Conservation (phyloP, 2,888 invertebrate genomes). For the Megaustenia siamemsis region DNA sequence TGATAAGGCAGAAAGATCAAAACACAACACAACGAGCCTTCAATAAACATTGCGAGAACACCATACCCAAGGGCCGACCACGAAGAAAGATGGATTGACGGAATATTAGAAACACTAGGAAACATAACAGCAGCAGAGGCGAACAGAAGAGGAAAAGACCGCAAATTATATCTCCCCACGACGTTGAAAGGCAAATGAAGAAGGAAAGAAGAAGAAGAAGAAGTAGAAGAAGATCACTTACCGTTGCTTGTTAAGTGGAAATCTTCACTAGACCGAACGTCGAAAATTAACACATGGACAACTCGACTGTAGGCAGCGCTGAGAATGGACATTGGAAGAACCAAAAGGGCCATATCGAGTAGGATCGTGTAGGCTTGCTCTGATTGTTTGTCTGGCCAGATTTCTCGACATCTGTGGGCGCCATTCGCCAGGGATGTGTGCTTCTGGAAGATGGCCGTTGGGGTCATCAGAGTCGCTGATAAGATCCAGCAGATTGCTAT, state of each 20-base stretch:
- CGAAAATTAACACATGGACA: slow-evolving; percentile 77
- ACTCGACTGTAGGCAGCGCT: slow-evolving; percentile 85
- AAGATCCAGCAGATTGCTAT: slow-evolving; percentile 81
- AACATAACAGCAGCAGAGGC: too few species aligned
- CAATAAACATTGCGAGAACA: too few species aligned
- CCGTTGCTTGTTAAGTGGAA: slow-evolving; percentile 35
- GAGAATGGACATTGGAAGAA: slow-evolving; percentile 89
- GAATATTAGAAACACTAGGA: too few species aligned
- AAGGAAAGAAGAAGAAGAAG: slow-evolving; percentile 44
- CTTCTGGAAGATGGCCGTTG: slow-evolving; percentile 82
- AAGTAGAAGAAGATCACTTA: slow-evolving; percentile 40
- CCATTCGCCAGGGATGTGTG: slow-evolving; percentile 52
- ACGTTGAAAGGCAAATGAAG: too few species aligned
- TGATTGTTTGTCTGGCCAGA: slow-evolving; percentile 78
- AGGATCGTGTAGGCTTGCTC: slow-evolving; percentile 88
- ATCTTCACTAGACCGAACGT: slow-evolving; percentile 68
- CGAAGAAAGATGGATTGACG: too few species aligned
- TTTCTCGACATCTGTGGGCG: slow-evolving; percentile 66
- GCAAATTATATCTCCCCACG: too few species aligned
- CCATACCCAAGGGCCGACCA: too few species aligned
- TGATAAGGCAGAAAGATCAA: too few species aligned
- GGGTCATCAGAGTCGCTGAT: slow-evolving; percentile 85
- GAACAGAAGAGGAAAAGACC: too few species aligned
- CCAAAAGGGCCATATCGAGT: slow-evolving; percentile 86
- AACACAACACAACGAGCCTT: too few species aligned